These are phyloP conservation scores for Vipera latastei DNA, from an alignment of 2,797 vertebrate species.

Conservation along the genomic window DNA sequence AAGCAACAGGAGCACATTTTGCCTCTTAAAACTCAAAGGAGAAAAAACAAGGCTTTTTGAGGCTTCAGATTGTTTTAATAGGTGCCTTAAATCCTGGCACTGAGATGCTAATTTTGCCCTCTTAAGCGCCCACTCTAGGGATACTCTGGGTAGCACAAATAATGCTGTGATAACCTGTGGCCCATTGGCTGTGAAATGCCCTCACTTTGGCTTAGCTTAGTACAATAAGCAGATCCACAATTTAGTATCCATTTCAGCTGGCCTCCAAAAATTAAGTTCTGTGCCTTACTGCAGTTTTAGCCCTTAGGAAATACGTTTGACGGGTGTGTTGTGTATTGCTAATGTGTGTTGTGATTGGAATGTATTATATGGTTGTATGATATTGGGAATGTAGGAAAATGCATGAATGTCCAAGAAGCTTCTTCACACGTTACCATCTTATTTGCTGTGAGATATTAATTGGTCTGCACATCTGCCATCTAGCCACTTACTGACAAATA, in stretches of 20 bases:
- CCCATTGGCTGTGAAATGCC: not conserved
- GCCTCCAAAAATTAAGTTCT: not conserved
- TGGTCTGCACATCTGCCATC: slow-evolving; percentile 16
- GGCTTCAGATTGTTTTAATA: not conserved
- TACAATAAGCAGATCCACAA: not conserved
- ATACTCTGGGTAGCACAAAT: not conserved
- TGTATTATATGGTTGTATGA: not conserved
- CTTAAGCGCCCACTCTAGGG: not conserved
- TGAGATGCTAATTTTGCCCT: not conserved
- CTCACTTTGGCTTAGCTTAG: not conserved
- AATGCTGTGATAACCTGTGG: not conserved
- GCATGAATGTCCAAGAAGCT: slow-evolving; percentile 1
- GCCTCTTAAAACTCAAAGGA: not conserved
- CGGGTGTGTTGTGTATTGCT: not conserved
- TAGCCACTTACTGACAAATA: slow-evolving; percentile 17
- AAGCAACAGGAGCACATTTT: not conserved
- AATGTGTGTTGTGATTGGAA: not conserved
- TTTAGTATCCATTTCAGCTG: not conserved
- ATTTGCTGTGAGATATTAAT: slow-evolving; percentile 26
- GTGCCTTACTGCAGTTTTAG: not conserved
- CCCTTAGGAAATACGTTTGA: not conserved
- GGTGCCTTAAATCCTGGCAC: not conserved
- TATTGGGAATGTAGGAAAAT: not conserved
- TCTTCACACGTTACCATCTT: not conserved
- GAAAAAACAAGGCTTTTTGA: not conserved